Evolutionary conservation across 2,888 invertebrate species (phyloP).

Genomic region (Lagria hirta): DNA sequence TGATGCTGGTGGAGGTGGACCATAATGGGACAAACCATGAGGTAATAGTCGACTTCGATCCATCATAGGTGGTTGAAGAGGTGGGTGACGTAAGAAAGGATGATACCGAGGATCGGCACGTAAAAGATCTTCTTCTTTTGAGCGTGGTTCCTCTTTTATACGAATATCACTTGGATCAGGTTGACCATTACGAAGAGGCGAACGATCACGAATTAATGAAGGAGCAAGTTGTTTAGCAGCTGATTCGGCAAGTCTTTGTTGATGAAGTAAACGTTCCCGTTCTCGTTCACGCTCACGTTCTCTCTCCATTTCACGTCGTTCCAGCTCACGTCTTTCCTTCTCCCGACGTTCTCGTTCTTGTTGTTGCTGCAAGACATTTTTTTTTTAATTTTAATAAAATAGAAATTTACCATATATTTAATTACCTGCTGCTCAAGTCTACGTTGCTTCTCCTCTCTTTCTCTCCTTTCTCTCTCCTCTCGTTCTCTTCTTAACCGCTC

Average conservation of each 20-base stretch:
- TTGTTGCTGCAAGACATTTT: slow-evolving; percentile 44
- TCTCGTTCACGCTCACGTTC: slow-evolving; percentile 58
- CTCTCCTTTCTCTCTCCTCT: slow-evolving; percentile 63
- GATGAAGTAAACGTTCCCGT: slow-evolving; percentile 61
- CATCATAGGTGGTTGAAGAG: slow-evolving; percentile 56
- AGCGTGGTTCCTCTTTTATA: slow-evolving; percentile 67
- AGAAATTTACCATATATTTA: background rate
- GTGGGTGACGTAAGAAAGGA: slow-evolving; percentile 57
- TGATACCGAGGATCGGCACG: slow-evolving; percentile 54
- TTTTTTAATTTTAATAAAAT: too few relatives aligned
- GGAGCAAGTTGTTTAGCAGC: slow-evolving; percentile 53
- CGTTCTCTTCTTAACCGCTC: slow-evolving; percentile 59
- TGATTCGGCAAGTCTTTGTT: slow-evolving; percentile 58
- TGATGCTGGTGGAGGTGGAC: slow-evolving; percentile 54
- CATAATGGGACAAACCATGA: slow-evolving; percentile 58
- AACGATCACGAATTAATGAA: slow-evolving; percentile 62
- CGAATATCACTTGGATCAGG: slow-evolving; percentile 54
- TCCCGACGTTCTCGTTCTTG: slow-evolving; percentile 54
- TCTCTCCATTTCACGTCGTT: slow-evolving; percentile 61
- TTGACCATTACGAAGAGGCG: slow-evolving; percentile 73
- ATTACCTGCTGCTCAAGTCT: slow-evolving; percentile 56
- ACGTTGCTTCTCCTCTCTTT: slow-evolving; percentile 56
- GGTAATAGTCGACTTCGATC: slow-evolving; percentile 53
- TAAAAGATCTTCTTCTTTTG: slow-evolving; percentile 51
- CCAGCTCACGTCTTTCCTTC: slow-evolving; percentile 58